phyloP scores from a whole-genome alignment of 2,113 vertebrate genomes.

The Blennius ocellaris region DNA sequence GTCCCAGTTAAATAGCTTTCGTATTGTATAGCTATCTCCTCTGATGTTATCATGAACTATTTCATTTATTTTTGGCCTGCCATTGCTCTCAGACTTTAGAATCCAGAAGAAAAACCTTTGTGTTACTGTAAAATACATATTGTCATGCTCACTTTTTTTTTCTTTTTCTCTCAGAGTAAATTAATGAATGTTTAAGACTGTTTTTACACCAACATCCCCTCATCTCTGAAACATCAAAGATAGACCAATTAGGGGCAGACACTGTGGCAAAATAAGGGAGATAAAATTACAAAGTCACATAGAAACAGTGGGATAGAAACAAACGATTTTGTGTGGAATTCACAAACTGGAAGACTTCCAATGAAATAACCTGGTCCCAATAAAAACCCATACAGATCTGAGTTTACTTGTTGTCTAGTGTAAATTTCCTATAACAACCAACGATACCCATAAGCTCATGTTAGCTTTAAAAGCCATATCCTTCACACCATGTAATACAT shows the following conservation, averaged over 20 bases:
- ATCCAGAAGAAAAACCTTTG: slow-evolving; percentile 36
- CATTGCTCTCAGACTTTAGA: slow-evolving; percentile 25
- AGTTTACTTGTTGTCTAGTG: neutral
- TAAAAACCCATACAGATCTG: neutral
- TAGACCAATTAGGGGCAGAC: slow-evolving; percentile 5
- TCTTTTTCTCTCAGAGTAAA: neutral
- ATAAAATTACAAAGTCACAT: slow-evolving; percentile 33
- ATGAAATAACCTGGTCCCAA: too few relatives aligned
- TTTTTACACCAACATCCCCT: too few relatives aligned
- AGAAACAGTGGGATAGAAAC: slow-evolving; percentile 11
- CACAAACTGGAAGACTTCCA: too few relatives aligned
- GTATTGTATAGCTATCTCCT: slow-evolving; percentile 64
- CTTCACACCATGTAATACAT: too few relatives aligned
- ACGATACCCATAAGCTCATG: neutral
- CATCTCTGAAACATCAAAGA: slow-evolving; percentile 3
- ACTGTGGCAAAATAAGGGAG: slow-evolving; percentile 28
- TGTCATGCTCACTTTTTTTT: neutral
- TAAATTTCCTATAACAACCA: neutral
- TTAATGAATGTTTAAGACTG: too few relatives aligned
- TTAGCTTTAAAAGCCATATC: neutral
- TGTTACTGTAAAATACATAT: slow-evolving; percentile 25
- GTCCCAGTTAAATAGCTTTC: slow-evolving; percentile 67
- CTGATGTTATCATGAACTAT: slow-evolving; percentile 64
- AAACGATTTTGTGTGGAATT: too few relatives aligned
- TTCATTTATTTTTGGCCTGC: slow-evolving; percentile 60